These are phyloP conservation scores for Parnassius mnemosyne DNA, from an alignment of 2,888 invertebrate genomes.

Conservation along the genomic window DNA sequence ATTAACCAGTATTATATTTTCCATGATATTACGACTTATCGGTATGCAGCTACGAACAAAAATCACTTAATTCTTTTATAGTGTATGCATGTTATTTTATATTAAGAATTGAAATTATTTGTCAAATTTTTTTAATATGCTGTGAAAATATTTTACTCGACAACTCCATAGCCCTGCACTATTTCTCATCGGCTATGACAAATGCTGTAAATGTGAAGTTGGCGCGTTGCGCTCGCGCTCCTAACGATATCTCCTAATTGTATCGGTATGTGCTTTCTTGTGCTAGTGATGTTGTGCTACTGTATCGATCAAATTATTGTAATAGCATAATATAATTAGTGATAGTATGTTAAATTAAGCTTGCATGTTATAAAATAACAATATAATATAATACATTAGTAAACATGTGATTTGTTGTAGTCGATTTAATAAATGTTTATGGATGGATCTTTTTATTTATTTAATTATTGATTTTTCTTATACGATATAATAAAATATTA, in stretches of 20 bases:
- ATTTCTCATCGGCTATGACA: constrained; percentile 50
- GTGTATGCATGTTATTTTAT: too few relatives aligned
- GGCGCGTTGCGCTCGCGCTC: constrained; percentile 49
- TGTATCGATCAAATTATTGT: constrained; percentile 32
- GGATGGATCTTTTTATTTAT: too few relatives aligned
- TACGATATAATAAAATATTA: too few relatives aligned
- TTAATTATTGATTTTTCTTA: too few relatives aligned
- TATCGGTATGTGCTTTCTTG: constrained; percentile 54
- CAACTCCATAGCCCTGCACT: constrained; percentile 11
- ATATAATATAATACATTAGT: background rate
- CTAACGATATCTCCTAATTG: constrained; percentile 68
- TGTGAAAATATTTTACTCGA: constrained; percentile 30
- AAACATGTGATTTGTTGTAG: too few relatives aligned
- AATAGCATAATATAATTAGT: background rate
- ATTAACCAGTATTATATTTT: too few relatives aligned
- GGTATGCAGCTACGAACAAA: too few relatives aligned
- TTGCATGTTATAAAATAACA: constrained; percentile 13
- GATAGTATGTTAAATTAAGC: background rate
- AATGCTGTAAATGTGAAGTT: constrained; percentile 66
- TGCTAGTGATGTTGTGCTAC: constrained; percentile 43
- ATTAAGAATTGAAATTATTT: too few relatives aligned
- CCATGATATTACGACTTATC: too few relatives aligned
- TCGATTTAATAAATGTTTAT: too few relatives aligned
- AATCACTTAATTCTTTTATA: too few relatives aligned
- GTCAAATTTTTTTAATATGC: background rate